Conservation (phyloP, 2,113 vertebrate genomes). For the Chrysochloris asiatica region DNA sequence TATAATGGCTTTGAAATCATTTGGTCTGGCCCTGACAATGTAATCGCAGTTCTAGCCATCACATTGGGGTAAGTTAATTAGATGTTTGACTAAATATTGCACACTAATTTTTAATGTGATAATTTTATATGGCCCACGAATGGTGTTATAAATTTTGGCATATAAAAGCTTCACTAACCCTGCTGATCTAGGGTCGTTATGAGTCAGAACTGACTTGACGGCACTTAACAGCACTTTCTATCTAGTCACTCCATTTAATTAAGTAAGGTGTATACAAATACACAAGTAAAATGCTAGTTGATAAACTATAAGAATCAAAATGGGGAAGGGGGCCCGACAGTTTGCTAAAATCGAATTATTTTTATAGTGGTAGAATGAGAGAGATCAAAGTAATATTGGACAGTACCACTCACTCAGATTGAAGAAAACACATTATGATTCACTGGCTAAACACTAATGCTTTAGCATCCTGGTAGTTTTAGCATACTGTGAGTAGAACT, state of each 20-base stretch:
- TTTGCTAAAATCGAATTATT: slow-evolving; percentile 9
- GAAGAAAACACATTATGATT: neutral
- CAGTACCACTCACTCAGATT: neutral
- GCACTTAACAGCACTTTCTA: no score
- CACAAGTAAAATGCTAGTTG: slow-evolving; percentile 26
- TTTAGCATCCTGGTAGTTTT: neutral
- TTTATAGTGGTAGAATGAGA: slow-evolving; percentile 7
- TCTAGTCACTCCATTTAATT: neutral
- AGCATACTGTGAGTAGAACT: neutral
- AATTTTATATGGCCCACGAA: no score
- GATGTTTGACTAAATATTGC: no score
- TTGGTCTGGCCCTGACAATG: no score
- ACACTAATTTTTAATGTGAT: no score
- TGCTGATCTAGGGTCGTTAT: no score
- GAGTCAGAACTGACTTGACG: no score
- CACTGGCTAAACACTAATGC: neutral
- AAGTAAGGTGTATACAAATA: neutral
- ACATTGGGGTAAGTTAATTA: no score
- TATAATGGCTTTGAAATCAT: no score
- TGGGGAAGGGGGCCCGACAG: neutral
- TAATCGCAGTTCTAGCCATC: no score
- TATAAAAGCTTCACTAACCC: no score
- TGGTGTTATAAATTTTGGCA: no score
- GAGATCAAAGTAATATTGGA: neutral
- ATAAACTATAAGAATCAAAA: neutral